These are phyloP conservation scores for Clarias macrocephalus DNA, from an alignment of 2,113 vertebrate species.

Conservation along the genomic window DNA sequence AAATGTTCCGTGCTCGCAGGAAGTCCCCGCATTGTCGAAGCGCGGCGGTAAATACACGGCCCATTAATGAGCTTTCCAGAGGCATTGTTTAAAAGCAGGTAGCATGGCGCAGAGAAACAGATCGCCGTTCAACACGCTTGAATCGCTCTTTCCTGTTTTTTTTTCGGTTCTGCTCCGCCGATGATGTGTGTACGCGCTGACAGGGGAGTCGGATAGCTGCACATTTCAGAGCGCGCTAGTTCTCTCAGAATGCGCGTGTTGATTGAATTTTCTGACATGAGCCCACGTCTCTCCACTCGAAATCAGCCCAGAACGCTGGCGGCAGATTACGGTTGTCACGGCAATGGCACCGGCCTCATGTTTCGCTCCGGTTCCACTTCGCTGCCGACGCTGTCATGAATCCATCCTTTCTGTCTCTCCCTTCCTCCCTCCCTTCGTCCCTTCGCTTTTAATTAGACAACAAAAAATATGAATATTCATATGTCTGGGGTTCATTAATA, in stretches of 20 bases:
- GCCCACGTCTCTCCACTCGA: conserved; percentile 63
- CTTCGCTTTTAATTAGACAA: conserved; percentile 87
- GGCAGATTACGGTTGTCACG: conserved; percentile 73
- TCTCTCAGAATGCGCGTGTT: conserved; percentile 35
- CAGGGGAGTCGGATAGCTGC: conserved; percentile 9
- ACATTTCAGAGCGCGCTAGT: conserved; percentile 4
- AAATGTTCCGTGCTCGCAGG: conserved; percentile 14
- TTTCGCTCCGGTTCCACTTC: conserved; percentile 67
- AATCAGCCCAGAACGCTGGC: conserved; percentile 61
- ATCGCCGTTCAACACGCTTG: conserved; percentile 30
- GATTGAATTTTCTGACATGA: conserved; percentile 66
- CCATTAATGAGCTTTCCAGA: conserved; percentile 36
- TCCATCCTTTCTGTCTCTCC: conserved; percentile 48
- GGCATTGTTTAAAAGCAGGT: conserved; percentile 43
- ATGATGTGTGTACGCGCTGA: conserved; percentile 32
- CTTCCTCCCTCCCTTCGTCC: conserved; percentile 51
- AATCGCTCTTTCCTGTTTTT: conserved; percentile 53
- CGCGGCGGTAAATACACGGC: background rate
- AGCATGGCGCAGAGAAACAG: conserved; percentile 28
- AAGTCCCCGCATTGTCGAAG: conserved; percentile 41
- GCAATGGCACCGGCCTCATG: conserved; percentile 59
- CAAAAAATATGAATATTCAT: conserved; percentile 95
- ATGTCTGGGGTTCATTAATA: conserved; percentile 82
- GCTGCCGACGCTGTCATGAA: conserved; percentile 72
- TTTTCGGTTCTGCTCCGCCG: conserved; percentile 38